These are phyloP conservation scores for Osmerus eperlanus DNA, from an alignment of 2,113 vertebrate species.

Conservation along the genomic window DNA sequence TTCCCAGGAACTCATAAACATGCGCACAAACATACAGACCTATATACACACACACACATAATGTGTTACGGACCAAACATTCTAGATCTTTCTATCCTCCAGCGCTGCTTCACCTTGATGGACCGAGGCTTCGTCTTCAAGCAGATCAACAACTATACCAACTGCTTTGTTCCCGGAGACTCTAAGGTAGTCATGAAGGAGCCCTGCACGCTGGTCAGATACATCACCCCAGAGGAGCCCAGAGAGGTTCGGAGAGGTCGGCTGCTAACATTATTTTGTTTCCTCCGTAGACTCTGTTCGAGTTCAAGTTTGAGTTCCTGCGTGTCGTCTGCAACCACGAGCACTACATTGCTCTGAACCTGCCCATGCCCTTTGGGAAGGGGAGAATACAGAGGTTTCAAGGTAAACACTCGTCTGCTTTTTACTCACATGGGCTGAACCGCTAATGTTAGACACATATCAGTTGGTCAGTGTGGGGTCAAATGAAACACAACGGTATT, in stretches of 20 bases:
- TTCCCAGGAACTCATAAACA: too few species aligned
- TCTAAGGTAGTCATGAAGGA: constrained; percentile 78
- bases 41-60: too few species aligned
- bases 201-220: too few species aligned
- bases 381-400: constrained; percentile 94
- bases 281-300: constrained; percentile 86
- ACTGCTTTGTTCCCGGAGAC: constrained; percentile 93
- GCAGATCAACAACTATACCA: constrained; percentile 97
- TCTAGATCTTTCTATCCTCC: constrained; percentile 16
- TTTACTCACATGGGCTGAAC: neutral
- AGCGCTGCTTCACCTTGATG: constrained; percentile 98
- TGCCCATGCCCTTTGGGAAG: constrained; percentile 98
- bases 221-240: too few species aligned
- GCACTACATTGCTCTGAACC: constrained; percentile 94
- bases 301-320: constrained; percentile 98
- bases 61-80: too few species aligned
- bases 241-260: neutral
- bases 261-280: neutral
- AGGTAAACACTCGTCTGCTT: constrained; percentile 73
- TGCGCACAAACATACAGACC: too few species aligned
- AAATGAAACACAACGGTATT: neutral
- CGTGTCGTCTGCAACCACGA: constrained; percentile 95
- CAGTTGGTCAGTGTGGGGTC: neutral
- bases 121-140: constrained; percentile 97
- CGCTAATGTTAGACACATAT: neutral